phyloP scores from a whole-genome alignment of 2,888 invertebrate genomes.

The Athalia rosae region DNA sequence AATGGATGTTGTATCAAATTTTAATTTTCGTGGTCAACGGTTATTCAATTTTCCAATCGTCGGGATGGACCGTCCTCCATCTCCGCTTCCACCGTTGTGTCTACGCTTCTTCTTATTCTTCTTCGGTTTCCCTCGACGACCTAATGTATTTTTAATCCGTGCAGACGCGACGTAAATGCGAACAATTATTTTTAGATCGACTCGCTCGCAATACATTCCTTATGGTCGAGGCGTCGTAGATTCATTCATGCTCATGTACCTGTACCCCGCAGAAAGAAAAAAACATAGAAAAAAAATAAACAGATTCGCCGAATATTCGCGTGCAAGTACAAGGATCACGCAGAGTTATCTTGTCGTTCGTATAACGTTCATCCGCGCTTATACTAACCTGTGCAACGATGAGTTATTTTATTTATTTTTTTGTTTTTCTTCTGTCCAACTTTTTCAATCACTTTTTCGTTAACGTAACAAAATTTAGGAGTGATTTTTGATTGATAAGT shows the following conservation, averaged over 20 bases:
- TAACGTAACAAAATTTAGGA: not conserved
- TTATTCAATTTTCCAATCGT: slow-evolving; percentile 12
- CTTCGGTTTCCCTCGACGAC: slow-evolving; percentile 14
- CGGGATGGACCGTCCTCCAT: slow-evolving; percentile 13
- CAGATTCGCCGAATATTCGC: too few relatives aligned
- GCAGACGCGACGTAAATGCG: slow-evolving; percentile 61
- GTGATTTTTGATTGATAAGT: slow-evolving; percentile 2
- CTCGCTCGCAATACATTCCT: slow-evolving; percentile 20
- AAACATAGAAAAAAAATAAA: too few relatives aligned
- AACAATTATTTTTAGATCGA: slow-evolving; percentile 40
- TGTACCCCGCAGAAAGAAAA: not conserved
- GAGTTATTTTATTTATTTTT: too few relatives aligned
- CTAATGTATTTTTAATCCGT: slow-evolving; percentile 67
- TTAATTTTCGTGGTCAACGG: slow-evolving; percentile 27
- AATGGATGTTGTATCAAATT: not conserved
- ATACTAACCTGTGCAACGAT: too few relatives aligned
- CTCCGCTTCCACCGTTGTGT: not conserved
- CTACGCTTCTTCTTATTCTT: slow-evolving; percentile 54
- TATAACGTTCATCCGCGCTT: too few relatives aligned
- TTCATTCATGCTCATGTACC: slow-evolving; percentile 16
- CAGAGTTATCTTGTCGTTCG: too few relatives aligned
- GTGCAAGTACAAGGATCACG: too few relatives aligned
- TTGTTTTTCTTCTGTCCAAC: too few relatives aligned
- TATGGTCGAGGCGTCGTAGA: not conserved
- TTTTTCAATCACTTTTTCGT: too few relatives aligned